These are phyloP conservation scores for Chrysogorgia sp. DNA, from an alignment of 92 coral and sea anemone species.

Conservation along the genomic window DNA sequence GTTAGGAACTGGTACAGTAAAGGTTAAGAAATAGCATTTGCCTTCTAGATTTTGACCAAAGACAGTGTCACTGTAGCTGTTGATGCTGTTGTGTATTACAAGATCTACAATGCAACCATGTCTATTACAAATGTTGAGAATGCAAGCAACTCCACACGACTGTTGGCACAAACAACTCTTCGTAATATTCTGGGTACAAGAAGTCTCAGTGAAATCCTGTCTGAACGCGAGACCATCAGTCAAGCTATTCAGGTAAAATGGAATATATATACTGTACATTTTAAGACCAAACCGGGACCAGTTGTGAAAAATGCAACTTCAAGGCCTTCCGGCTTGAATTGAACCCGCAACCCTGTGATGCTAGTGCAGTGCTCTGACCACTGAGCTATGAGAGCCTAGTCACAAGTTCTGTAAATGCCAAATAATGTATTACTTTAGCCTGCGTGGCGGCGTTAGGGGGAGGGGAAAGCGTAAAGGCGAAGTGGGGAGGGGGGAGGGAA, in stretches of 20 bases:
- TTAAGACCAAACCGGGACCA: not conserved
- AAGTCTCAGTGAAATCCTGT: slow-evolving; percentile 75
- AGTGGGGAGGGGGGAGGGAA: no score
- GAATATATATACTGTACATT: not conserved
- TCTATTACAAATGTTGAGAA: slow-evolving; percentile 81
- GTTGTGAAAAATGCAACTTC: no score
- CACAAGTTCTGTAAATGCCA: no score
- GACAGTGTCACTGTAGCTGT: slow-evolving; percentile 90
- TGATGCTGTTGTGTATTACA: slow-evolving; percentile 79
- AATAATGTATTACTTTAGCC: no score
- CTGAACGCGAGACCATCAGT: slow-evolving; percentile 72
- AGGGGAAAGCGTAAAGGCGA: no score
- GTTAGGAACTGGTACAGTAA: not conserved
- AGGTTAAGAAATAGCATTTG: not conserved
- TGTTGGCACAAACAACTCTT: slow-evolving; percentile 79
- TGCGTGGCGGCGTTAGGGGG: no score
- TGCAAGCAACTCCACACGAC: slow-evolving; percentile 79
- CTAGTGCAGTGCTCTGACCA: no score
- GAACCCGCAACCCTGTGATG: no score
- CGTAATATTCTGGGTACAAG: slow-evolving; percentile 79
- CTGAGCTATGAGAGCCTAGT: no score
- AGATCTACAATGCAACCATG: slow-evolving; percentile 78
- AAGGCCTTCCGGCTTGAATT: no score
- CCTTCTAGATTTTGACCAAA: slow-evolving; percentile 72
- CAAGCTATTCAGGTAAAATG: slow-evolving; percentile 69